Evolutionary conservation across 2,113 vertebrate genomes (phyloP).

Genomic region (Aleadryas rufinucha): DNA sequence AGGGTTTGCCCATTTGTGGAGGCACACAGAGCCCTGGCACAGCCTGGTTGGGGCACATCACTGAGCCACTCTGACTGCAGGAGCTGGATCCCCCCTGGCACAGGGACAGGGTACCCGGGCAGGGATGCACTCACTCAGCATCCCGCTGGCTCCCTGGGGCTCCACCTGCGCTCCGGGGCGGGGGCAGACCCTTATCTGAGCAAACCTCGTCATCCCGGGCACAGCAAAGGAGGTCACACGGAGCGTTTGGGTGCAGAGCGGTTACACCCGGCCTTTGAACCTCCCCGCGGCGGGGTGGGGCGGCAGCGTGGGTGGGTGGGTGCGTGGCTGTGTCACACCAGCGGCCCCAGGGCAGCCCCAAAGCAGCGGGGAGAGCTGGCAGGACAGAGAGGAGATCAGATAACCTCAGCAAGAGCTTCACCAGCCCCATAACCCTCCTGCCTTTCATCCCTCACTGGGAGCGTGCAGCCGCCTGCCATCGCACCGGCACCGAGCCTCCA

Average conservation of each 20-base stretch:
- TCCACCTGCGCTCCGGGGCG: not conserved
- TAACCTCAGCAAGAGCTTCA: not conserved
- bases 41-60: accelerated
- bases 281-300: not conserved
- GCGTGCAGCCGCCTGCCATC: accelerated
- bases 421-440: not conserved
- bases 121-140: not conserved
- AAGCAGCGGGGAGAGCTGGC: not conserved
- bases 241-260: not conserved
- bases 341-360: not conserved
- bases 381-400: not conserved
- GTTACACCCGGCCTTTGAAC: not conserved
- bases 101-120: not conserved
- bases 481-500: accelerated
- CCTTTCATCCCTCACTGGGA: accelerated
- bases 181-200: not conserved
- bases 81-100: accelerated
- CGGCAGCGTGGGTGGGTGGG: not conserved
- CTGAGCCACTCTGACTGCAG: accelerated
- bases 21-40: accelerated
- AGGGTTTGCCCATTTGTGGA: not conserved
- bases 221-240: not conserved
- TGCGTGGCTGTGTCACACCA: not conserved
- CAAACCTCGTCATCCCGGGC: not conserved
- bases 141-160: not conserved